These are phyloP conservation scores for Drusus annulatus DNA, from an alignment of 1,140 invertebrate genomes.

Conservation along the genomic window DNA sequence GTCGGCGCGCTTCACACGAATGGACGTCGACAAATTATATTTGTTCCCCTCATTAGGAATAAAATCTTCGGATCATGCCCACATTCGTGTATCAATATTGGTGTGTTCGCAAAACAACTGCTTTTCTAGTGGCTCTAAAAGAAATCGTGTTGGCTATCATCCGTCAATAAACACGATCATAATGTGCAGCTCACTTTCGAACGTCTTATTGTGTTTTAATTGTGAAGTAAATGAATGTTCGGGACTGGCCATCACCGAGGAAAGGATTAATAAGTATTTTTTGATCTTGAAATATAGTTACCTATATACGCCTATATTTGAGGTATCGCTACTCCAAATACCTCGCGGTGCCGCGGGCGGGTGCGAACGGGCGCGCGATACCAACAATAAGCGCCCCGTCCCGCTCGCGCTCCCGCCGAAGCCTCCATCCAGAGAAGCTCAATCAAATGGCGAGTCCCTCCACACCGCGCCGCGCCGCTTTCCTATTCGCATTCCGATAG, in stretches of 20 bases:
- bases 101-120: no score
- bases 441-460: slow-evolving; percentile 17
- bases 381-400: slow-evolving; percentile 35
- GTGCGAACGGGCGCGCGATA: slow-evolving; percentile 19
- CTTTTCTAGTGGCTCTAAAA: no score
- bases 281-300: slow-evolving; percentile 44
- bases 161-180: no score
- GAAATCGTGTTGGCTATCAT: no score
- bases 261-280: slow-evolving; percentile 32
- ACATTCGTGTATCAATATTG: no score
- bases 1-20: no score
- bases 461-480: neutral
- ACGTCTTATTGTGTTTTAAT: neutral
- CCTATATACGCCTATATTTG: slow-evolving; percentile 49
- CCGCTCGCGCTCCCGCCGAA: neutral
- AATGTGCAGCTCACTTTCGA: no score
- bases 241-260: neutral
- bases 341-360: slow-evolving; percentile 37
- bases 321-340: slow-evolving; percentile 54
- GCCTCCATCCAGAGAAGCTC: slow-evolving; percentile 5
- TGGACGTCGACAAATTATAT: no score
- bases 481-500: slow-evolving; percentile 21
- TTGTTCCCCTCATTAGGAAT: no score
- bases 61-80: no score
- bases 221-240: slow-evolving; percentile 16